Conservation (phyloP, 2,113 vertebrate genomes). For the Suricata suricatta region DNA sequence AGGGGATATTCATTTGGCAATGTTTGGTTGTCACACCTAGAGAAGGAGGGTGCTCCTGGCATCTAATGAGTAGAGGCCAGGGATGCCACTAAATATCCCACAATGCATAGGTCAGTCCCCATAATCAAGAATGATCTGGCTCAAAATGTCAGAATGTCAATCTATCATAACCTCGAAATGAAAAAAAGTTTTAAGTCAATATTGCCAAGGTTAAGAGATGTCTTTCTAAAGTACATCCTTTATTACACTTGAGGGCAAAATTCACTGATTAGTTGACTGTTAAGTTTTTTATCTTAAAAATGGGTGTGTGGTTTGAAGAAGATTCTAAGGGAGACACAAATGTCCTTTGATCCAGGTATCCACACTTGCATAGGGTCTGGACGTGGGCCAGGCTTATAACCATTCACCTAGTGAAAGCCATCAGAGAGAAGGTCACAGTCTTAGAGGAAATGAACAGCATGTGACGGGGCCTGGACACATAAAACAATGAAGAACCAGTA, state of each 20-base stretch:
- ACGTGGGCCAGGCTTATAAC: fast-evolving
- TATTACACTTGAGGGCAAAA: not conserved
- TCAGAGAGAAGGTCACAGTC: not conserved
- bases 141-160: not conserved
- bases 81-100: not conserved
- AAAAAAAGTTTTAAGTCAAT: not conserved
- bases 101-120: not conserved
- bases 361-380: no score
- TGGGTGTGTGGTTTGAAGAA: not conserved
- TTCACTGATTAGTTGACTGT: not conserved
- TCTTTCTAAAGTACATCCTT: not conserved
- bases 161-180: not conserved
- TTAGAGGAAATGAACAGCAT: not conserved
- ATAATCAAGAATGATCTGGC: not conserved
- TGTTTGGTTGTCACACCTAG: not conserved
- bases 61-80: not conserved
- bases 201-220: not conserved
- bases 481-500: not conserved
- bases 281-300: not conserved
- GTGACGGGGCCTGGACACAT: not conserved
- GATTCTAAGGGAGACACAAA: not conserved
- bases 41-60: not conserved
- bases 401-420: not conserved
- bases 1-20: not conserved
- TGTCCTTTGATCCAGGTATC: not conserved